These are phyloP conservation scores for Neodiprion fabricii DNA, from an alignment of 1,140 invertebrate species.

Conservation along the genomic window DNA sequence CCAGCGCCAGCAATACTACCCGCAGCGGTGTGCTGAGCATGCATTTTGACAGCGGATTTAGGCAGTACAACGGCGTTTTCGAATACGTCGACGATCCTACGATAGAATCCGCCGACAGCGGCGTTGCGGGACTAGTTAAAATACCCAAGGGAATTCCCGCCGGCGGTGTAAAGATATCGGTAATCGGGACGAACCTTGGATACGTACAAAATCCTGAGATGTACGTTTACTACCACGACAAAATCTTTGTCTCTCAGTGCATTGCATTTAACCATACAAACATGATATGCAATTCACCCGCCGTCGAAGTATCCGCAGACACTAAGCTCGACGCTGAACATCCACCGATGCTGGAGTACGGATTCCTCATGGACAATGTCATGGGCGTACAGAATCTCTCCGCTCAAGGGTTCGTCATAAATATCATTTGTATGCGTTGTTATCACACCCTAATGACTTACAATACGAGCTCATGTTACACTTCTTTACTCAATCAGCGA, in stretches of 20 bases:
- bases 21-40: slow-evolving; percentile 77
- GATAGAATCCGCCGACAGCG: slow-evolving; percentile 82
- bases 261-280: slow-evolving; percentile 76
- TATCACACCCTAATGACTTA: not conserved
- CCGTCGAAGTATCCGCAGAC: slow-evolving; percentile 74
- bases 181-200: slow-evolving; percentile 86
- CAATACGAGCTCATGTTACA: too few relatives aligned
- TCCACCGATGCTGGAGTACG: slow-evolving; percentile 83
- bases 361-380: slow-evolving; percentile 96
- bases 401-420: slow-evolving; percentile 35
- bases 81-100: slow-evolving; percentile 92
- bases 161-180: slow-evolving; percentile 89
- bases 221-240: slow-evolving; percentile 87
- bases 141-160: slow-evolving; percentile 88
- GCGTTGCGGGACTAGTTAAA: slow-evolving; percentile 73
- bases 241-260: slow-evolving; percentile 81
- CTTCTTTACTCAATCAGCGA: too few relatives aligned
- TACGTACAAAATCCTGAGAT: slow-evolving; percentile 90
- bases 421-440: not conserved
- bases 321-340: slow-evolving; percentile 75
- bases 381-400: slow-evolving; percentile 84
- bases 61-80: slow-evolving; percentile 80
- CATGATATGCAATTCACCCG: slow-evolving; percentile 88
- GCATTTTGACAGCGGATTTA: slow-evolving; percentile 86
- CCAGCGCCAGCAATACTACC: slow-evolving; percentile 69